A percentile compares a stretch with the other conserved stretches of the same genome.
Evolutionary conservation across 1,140 invertebrate genomes (phyloP).

Genomic region (Popillia japonica): DNA sequence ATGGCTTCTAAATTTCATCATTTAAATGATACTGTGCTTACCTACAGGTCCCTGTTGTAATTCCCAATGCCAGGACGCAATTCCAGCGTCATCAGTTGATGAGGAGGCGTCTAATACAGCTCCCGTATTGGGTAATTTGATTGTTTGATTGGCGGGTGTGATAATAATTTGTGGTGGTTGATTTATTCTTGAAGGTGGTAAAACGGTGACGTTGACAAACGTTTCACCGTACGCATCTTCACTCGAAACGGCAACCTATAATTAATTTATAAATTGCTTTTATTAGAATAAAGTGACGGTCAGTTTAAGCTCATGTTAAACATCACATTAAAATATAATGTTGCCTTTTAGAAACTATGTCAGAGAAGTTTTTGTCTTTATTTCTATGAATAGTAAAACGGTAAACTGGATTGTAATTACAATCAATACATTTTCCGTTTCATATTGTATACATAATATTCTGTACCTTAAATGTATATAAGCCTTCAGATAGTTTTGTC

Average conservation of each 20-base stretch:
- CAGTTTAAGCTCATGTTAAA: too few relatives aligned
- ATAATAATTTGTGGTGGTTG: slow-evolving; percentile 86
- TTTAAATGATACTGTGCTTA: slow-evolving; percentile 33
- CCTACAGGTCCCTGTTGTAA: slow-evolving; percentile 76
- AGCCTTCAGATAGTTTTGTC: slow-evolving; percentile 81
- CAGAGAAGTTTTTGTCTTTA: not conserved
- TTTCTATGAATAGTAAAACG: not conserved
- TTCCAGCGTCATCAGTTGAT: slow-evolving; percentile 64
- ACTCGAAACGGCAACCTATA: slow-evolving; percentile 73
- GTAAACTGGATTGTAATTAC: not conserved
- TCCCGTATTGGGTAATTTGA: slow-evolving; percentile 88
- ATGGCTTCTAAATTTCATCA: too few relatives aligned
- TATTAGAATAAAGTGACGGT: too few relatives aligned
- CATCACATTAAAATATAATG: too few relatives aligned
- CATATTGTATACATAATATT: not conserved
- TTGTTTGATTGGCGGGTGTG: slow-evolving; percentile 81
- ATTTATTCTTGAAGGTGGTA: slow-evolving; percentile 87
- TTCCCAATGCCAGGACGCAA: slow-evolving; percentile 91
- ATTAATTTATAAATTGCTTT: too few relatives aligned
- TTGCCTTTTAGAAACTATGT: too few relatives aligned
- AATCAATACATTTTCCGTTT: not conserved
- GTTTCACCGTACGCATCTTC: slow-evolving; percentile 81
- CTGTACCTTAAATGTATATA: slow-evolving; percentile 87
- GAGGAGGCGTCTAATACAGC: slow-evolving; percentile 87
- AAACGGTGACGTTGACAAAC: slow-evolving; percentile 90